Base-by-base conservation (phyloP, 92 coral and sea anemone species). In the Palythoa heliodiscus region DNA sequence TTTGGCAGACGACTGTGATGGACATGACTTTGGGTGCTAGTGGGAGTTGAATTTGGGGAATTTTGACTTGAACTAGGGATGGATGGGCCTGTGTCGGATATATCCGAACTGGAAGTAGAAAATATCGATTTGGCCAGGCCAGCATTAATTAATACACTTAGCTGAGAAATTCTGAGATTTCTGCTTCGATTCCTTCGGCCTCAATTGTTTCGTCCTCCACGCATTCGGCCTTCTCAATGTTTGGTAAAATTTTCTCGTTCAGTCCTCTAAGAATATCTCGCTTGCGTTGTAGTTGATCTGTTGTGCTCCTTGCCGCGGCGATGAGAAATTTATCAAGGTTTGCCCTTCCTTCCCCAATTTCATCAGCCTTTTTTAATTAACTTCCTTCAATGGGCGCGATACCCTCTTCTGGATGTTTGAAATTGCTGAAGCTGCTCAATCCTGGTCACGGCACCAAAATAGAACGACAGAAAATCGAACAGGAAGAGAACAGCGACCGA, bases 391-490 rank as follows among this genome's bases (percentile, higher is more conserved):
- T 73, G 77, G 77, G 39, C 47, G 11, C 77, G 52, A 37, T 73
- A 52, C 22, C 77, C 77, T 50, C 55, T 73, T 19, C 76, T 35
- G 38, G 76, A 71, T 35, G 76, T 12, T 43, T 71, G 2, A 35
- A 35, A 23, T 71, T 37, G 76, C 29, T 35, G 76, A 71, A 23
- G 76, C 1, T 71, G 29, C 38, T 71, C 76, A 13, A 71, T 71
- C 76, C 76, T 71, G 76, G 76, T 71, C 3, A 71, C 76, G 76
- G 76, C 2, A 71, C 76, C 76, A 71, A 15, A 52, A 52, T 5
- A 5, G n/a, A n/a, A n/a, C n/a, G n/a, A n/a, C n/a, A n/a, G n/a
- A n/a, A n/a, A n/a, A n/a, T n/a, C n/a, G n/a, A n/a, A n/a, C n/a
- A n/a, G n/a, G n/a, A n/a, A n/a, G n/a, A n/a, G n/a, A n/a, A n/a